Percentiles rank a stretch among this genome's conserved stretches.
Evolutionary conservation across 2,797 vertebrate genomes (phyloP).

Genomic region (Cynodonichthys magdalenae): DNA sequence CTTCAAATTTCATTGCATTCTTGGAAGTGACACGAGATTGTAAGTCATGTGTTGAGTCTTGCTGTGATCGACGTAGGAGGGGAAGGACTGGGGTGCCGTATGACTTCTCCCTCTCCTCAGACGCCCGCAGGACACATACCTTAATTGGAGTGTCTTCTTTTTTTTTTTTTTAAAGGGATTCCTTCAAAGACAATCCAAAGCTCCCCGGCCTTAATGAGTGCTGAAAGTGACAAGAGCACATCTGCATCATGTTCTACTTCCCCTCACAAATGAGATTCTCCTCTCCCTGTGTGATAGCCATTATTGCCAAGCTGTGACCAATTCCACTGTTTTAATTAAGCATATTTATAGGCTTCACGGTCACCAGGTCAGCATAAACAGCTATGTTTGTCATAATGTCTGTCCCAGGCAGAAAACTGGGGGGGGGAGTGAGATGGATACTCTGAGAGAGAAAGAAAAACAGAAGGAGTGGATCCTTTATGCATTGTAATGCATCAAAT

Average conservation of each 20-base stretch:
- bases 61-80: slow-evolving; percentile 39
- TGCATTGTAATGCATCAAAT: slow-evolving; percentile 14
- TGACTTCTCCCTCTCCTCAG: slow-evolving; percentile 61
- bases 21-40: slow-evolving; percentile 62
- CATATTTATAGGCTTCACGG: slow-evolving; percentile 74
- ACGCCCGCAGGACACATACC: slow-evolving; percentile 77
- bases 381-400: slow-evolving; percentile 55
- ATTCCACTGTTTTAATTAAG: slow-evolving; percentile 80
- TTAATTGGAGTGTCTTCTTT: slow-evolving; percentile 80
- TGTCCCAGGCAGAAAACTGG: slow-evolving; percentile 26
- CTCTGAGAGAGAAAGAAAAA: slow-evolving; percentile 6
- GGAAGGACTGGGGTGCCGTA: slow-evolving; percentile 44
- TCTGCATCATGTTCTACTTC: slow-evolving; percentile 76
- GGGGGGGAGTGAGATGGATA: slow-evolving; percentile 30
- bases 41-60: slow-evolving; percentile 65
- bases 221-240: slow-evolving; percentile 76
- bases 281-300: slow-evolving; percentile 72
- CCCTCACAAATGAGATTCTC: slow-evolving; percentile 73
- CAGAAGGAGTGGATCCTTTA: slow-evolving; percentile 4
- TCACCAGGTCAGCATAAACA: slow-evolving; percentile 77
- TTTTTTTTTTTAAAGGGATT: slow-evolving; percentile 57
- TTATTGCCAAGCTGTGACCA: slow-evolving; percentile 81
- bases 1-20: slow-evolving; percentile 69
- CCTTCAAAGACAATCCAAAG: slow-evolving; percentile 75
- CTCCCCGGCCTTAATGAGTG: slow-evolving; percentile 77